Evolutionary conservation across 53 echinoderm and acorn worm species (phyloP), one percentile per base, ranked within the genome.

Genomic region (Echinometra lucunter): DNA sequence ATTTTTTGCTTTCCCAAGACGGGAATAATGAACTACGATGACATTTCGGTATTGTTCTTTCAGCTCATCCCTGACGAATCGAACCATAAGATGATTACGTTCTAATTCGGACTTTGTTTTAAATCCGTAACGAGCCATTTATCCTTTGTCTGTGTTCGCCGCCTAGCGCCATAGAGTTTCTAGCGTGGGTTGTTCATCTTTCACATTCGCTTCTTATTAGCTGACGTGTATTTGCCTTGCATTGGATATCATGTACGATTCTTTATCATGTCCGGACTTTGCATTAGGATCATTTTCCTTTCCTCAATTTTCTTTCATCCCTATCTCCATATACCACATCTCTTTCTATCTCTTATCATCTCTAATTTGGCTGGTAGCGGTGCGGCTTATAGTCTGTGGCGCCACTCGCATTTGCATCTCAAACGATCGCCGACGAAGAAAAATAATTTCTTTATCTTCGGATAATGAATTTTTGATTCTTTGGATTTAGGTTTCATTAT

Each of bases 401-500:
- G 91, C 91, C 91, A 70, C 44, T 25, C n/a, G 69, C 35, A 91
- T 91, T 91, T 91, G 69, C 91, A 91, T 91, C 44, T 44, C 91
- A 91, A 91, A 91, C 58, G 91, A 23, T n/a, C 25, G 63, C 91
- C 91, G 91, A 66, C 45, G 91, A 69, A 40, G 91, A 91, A 45
- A 66, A 91, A 67, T 66, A 60, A 91, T 66, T 91, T 91, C 91
- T 67, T 69, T 66, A 45, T 67, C 40, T 67, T 44, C 70, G 45
- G 69, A 45, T 66, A 69, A 91, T 91, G 91, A 69, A 44, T 91
- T 91, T 91, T 70, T 91, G 91, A 91, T 91, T 91, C 69, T 66
- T 67, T 28, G 45, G 69, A 91, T 91, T 66, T 66, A 3, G 91
- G 91, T 91, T 91, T 70, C 66, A 91, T 91, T 91, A 70, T 91